phyloP scores from a whole-genome alignment of 2,113 vertebrate genomes.

The Tinamus guttatus region DNA sequence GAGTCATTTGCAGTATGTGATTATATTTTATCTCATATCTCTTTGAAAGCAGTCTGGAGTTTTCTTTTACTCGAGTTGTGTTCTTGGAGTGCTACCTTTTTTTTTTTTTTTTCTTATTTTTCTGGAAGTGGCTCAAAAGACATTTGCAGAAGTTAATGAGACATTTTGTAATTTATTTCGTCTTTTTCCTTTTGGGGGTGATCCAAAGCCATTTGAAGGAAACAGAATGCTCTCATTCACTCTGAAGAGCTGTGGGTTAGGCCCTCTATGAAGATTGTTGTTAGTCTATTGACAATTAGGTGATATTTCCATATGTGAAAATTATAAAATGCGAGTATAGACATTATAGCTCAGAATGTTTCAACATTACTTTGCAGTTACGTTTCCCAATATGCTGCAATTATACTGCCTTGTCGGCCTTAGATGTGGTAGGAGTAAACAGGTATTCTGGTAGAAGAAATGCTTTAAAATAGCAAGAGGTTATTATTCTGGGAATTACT shows the following conservation, averaged over 20 bases:
- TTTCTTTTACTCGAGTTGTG: not conserved
- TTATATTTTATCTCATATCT: not conserved
- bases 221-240: not conserved
- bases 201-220: conserved; percentile 44
- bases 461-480: not conserved
- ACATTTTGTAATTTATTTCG: conserved; percentile 38
- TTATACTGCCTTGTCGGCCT: not conserved
- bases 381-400: not conserved
- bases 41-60: not conserved
- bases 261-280: not conserved
- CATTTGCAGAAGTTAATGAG: conserved; percentile 57
- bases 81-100: conserved; percentile 16
- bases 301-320: conserved; percentile 23
- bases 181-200: not conserved
- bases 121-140: conserved; percentile 50
- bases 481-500: not conserved
- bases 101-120: conserved; percentile 45
- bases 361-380: not conserved
- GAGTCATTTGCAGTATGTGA: not conserved
- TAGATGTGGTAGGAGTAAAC: not conserved
- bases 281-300: conserved; percentile 4
- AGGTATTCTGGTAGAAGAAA: not conserved
- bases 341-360: not conserved
- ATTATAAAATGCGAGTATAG: conserved; percentile 5
- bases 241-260: conserved; percentile 18